Conservation (phyloP, 2,113 vertebrate species). For the Furnarius figulus region DNA sequence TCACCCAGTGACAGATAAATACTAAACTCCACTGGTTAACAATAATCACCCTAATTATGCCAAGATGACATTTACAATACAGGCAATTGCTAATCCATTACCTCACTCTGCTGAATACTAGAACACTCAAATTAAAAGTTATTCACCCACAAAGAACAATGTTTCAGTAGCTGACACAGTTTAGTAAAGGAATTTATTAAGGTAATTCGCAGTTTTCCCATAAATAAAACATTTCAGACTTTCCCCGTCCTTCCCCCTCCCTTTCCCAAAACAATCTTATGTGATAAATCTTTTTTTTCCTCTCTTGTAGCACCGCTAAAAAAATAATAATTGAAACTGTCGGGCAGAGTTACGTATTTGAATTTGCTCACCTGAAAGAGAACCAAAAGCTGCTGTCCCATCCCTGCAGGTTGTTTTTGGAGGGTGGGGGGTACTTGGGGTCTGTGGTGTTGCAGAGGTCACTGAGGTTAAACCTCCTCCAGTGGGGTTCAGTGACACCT, state of each 20-base stretch:
- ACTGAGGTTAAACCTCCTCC: neutral
- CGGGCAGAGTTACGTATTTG: neutral
- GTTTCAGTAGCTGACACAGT: slow-evolving; percentile 69
- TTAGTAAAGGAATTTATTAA: slow-evolving; percentile 69
- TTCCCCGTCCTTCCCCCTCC: neutral
- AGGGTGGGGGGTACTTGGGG: neutral
- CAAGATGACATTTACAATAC: slow-evolving; percentile 72
- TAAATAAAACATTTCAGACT: slow-evolving; percentile 64
- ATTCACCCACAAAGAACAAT: slow-evolving; percentile 74
- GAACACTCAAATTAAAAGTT: slow-evolving; percentile 72
- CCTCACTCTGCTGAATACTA: slow-evolving; percentile 67
- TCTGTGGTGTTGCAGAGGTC: neutral
- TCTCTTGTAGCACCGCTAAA: neutral
- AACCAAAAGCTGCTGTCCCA: neutral
- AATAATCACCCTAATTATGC: slow-evolving; percentile 74
- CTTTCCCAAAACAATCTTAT: neutral
- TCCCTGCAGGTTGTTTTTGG: neutral
- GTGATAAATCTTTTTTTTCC: neutral
- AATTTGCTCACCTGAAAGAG: slow-evolving; percentile 6
- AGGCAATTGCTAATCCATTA: slow-evolving; percentile 73
- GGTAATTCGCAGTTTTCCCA: slow-evolving; percentile 64
- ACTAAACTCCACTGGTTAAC: slow-evolving; percentile 71
- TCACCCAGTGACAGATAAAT: slow-evolving; percentile 71
- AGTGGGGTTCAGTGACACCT: neutral
- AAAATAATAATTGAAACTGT: slow-evolving; percentile 16